phyloP scores from a whole-genome alignment of 2,888 invertebrate genomes.

The Nomada fucata region DNA sequence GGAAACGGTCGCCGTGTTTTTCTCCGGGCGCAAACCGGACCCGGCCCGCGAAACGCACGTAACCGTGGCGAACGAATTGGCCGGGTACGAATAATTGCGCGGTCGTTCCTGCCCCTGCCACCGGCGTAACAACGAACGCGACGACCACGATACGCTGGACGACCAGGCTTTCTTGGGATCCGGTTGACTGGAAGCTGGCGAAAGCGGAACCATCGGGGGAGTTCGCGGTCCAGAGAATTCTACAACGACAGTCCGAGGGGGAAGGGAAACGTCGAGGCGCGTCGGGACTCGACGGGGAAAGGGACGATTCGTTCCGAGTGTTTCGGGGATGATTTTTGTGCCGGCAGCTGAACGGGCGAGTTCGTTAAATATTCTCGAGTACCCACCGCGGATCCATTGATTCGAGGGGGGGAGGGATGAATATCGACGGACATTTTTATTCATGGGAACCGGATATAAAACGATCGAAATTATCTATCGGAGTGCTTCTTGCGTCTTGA shows the following conservation, averaged over 20 bases:
- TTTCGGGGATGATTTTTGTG: background rate
- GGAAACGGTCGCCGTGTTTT: constrained; percentile 62
- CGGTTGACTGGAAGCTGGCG: no score
- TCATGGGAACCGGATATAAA: no score
- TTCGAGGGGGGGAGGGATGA: no score
- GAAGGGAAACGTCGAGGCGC: background rate
- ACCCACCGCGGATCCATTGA: no score
- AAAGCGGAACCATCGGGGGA: background rate
- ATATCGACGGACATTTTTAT: no score
- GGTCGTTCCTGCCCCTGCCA: constrained; percentile 31
- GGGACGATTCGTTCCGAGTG: background rate
- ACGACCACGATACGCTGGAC: background rate
- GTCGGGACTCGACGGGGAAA: background rate
- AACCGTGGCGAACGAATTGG: constrained; percentile 65
- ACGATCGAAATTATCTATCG: background rate
- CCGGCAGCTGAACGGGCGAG: background rate
- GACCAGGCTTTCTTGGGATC: background rate
- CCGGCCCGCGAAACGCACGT: constrained; percentile 58
- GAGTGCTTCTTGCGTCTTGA: background rate
- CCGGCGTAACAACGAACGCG: constrained; percentile 1
- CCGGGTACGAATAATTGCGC: constrained; percentile 64
- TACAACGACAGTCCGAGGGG: background rate
- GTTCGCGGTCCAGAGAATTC: background rate
- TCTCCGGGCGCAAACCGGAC: constrained; percentile 41
- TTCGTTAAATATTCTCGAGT: no score